Conservation (phyloP, 2,888 invertebrate species). For the Sericinus montela region DNA sequence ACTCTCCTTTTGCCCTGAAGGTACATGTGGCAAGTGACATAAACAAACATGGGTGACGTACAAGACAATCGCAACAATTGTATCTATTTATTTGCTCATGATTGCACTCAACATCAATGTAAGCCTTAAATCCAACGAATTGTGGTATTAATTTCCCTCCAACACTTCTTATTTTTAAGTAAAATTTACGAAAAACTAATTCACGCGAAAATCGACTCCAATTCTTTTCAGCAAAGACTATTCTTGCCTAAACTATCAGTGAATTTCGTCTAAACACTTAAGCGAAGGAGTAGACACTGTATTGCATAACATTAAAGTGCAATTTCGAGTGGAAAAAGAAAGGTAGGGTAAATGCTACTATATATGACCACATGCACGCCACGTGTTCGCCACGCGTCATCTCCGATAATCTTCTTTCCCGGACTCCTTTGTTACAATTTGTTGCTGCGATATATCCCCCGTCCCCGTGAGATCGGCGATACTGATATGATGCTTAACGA, state of each 20-base stretch:
- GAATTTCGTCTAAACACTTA: slow-evolving; percentile 25
- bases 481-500: slow-evolving; percentile 73
- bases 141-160: slow-evolving; percentile 78
- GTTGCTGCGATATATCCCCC: slow-evolving; percentile 56
- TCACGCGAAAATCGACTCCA: slow-evolving; percentile 30
- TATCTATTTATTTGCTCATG: slow-evolving; percentile 68
- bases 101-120: slow-evolving; percentile 70
- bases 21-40: slow-evolving; percentile 56
- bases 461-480: slow-evolving; percentile 60
- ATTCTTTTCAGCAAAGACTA: slow-evolving; percentile 29
- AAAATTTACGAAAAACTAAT: slow-evolving; percentile 34
- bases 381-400: slow-evolving; percentile 70
- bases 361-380: slow-evolving; percentile 60
- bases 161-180: slow-evolving; percentile 71
- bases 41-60: slow-evolving; percentile 38
- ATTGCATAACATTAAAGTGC: slow-evolving; percentile 8
- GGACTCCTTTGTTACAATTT: slow-evolving; percentile 76
- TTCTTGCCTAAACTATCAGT: slow-evolving; percentile 31
- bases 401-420: slow-evolving; percentile 74
- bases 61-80: slow-evolving; percentile 41
- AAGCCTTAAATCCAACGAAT: slow-evolving; percentile 75
- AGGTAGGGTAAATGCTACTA: slow-evolving; percentile 54
- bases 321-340: slow-evolving; percentile 10
- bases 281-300: slow-evolving; percentile 17
- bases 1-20: slow-evolving; percentile 30